phyloP scores from a whole-genome alignment of 1,140 invertebrate genomes.

The Sarcophaga peregrina region DNA sequence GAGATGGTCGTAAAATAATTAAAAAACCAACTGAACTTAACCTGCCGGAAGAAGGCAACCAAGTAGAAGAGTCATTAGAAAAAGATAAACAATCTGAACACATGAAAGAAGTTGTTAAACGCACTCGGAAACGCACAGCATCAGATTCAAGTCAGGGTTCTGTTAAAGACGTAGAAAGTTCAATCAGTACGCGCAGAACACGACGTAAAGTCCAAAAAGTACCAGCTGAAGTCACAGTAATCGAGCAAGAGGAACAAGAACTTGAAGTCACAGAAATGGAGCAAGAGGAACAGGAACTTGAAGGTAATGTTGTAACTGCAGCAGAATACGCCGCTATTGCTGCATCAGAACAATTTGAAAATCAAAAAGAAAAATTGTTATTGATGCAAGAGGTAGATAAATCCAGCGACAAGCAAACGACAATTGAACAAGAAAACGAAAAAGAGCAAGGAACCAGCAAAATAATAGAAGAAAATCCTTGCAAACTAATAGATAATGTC shows the following conservation, averaged over 20 bases:
- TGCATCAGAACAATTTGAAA: not conserved
- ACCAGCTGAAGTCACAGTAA: slow-evolving; percentile 9
- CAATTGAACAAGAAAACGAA: not conserved
- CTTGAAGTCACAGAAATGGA: not conserved
- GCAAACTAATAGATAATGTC: too few relatives aligned
- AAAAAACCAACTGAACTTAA: not conserved
- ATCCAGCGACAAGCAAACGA: not conserved
- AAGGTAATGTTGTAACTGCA: too few relatives aligned
- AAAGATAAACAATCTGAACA: too few relatives aligned
- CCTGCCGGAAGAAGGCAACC: not conserved
- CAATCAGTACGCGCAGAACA: not conserved
- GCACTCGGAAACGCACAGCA: not conserved
- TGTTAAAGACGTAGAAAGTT: not conserved
- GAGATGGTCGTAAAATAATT: not conserved
- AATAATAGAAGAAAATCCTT: too few relatives aligned
- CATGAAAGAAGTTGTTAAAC: not conserved
- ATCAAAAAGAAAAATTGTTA: not conserved
- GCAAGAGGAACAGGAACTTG: not conserved
- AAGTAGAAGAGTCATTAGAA: not conserved
- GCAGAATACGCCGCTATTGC: too few relatives aligned
- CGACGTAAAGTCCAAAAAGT: not conserved
- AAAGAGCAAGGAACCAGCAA: not conserved
- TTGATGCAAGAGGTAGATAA: not conserved
- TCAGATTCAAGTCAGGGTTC: slow-evolving; percentile 9
- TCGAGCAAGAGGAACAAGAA: not conserved